Percentiles rank a stretch among this genome's conserved stretches.
These are phyloP conservation scores for Malurus cyaneus DNA, from an alignment of 2,113 vertebrate genomes.

Conservation along the genomic window DNA sequence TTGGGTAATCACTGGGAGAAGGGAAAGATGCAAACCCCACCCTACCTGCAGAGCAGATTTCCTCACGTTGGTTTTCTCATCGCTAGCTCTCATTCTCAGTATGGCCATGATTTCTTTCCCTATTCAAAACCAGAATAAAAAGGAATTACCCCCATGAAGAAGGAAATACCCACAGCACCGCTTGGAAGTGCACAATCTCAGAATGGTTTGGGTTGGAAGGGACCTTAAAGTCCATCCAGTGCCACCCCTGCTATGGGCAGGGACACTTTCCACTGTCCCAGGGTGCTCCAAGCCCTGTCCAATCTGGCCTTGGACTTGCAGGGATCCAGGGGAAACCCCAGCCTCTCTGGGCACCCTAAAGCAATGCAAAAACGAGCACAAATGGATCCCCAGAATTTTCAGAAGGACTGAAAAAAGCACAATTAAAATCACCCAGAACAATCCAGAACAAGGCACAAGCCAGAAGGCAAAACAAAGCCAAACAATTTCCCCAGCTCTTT, in stretches of 20 bases:
- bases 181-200: not conserved
- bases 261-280: not conserved
- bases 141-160: not conserved
- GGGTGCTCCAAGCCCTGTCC: rapidly evolving
- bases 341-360: not conserved
- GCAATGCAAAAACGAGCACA: not conserved
- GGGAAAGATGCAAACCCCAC: not conserved
- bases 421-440: not conserved
- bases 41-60: constrained; percentile 91
- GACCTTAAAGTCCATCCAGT: not conserved
- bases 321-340: not conserved
- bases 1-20: not conserved
- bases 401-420: not conserved
- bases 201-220: not conserved
- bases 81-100: constrained; percentile 77
- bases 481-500: not conserved
- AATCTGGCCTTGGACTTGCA: rapidly evolving
- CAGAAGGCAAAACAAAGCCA: not conserved
- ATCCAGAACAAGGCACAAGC: not conserved
- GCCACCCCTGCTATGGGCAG: not conserved
- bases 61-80: constrained; percentile 87
- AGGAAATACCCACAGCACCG: not conserved
- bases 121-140: constrained; percentile 1
- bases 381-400: not conserved
- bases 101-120: constrained; percentile 79